Base-by-base conservation (phyloP, 2,113 vertebrate species). In the Morphnarchus princeps region DNA sequence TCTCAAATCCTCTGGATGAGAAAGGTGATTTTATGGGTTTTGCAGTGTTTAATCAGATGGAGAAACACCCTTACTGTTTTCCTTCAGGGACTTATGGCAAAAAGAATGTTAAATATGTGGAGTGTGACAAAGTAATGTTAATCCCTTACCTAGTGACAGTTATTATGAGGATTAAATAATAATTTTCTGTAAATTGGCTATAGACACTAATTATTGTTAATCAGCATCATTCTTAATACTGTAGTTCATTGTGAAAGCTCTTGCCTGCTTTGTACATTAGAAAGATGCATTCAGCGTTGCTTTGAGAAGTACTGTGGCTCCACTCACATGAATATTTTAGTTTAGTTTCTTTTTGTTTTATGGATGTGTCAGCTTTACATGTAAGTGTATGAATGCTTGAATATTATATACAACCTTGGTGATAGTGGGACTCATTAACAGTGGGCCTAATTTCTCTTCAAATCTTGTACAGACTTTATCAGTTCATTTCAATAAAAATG, bases 171-270 rank as follows among this genome's bases (percentile, higher is more conserved):
- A 83, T 83, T 89, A 87, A 76, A 86, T 50, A 66, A 57, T 83
- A 0, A 16, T 73, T 77, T 95, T 94, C 21, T 70, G 36, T 81
- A 57, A 78, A 84, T 34, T 78, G 0, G 26, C 28, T 81, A 49
- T 84, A 65, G 36, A 70, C 77, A 80, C 32, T 86, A 80, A 93
- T 93, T 96, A 49, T 28, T 91, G 21, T 49, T 93, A 93, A 94
- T 93, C 36, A 83, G 12, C 45, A 66, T 77, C 4, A 73, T 93
- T 90, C 47, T 72, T 94, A 88, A 54, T 80, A 34, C 7, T 47
- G 21, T 54, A 38, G 43, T 34, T 57, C 38, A 59, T n/a, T 72
- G 49, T 77, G 58, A 94, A 81, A 83, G 52, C 15, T 72, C 40
- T 87, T 80, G 13, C 5, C 69, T 36, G 26, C 10, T 72, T 82